Evolutionary conservation across 2,888 invertebrate genomes (phyloP).

Genomic region (Heliconius hortense): DNA sequence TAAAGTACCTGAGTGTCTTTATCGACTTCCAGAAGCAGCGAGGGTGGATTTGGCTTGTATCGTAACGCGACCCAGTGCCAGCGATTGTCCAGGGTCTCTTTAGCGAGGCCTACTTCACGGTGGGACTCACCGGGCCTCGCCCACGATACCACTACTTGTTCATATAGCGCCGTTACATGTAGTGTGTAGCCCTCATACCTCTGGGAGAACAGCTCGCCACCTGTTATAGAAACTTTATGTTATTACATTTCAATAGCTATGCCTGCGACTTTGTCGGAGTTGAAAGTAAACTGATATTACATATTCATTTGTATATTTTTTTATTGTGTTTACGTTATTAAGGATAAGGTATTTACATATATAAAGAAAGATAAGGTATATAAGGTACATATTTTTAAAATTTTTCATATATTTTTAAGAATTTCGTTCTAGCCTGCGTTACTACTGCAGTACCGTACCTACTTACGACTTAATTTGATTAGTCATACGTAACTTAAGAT

Average conservation of each 20-base stretch:
- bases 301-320: too few relatives aligned
- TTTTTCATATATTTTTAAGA: too few relatives aligned
- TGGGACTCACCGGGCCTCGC: conserved; percentile 77
- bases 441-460: too few relatives aligned
- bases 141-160: conserved; percentile 83
- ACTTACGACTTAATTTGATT: too few relatives aligned
- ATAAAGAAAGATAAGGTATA: too few relatives aligned
- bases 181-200: conserved; percentile 84
- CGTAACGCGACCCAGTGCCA: conserved; percentile 90
- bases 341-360: too few relatives aligned
- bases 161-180: conserved; percentile 82
- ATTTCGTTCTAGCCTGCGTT: too few relatives aligned
- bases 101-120: conserved; percentile 84
- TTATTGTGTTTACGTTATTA: too few relatives aligned
- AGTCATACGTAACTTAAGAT: too few relatives aligned
- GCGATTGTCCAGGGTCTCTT: conserved; percentile 88
- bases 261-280: too few relatives aligned
- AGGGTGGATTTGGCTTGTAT: conserved; percentile 76
- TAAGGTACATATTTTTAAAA: too few relatives aligned
- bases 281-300: too few relatives aligned
- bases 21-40: conserved; percentile 70
- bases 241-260: background rate
- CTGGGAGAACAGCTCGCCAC: conserved; percentile 87
- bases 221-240: conserved; percentile 59
- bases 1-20: conserved; percentile 60